Evolutionary conservation across 64 coral and sea anemone species (phyloP).

Genomic region (Cladopsammia gracilis): DNA sequence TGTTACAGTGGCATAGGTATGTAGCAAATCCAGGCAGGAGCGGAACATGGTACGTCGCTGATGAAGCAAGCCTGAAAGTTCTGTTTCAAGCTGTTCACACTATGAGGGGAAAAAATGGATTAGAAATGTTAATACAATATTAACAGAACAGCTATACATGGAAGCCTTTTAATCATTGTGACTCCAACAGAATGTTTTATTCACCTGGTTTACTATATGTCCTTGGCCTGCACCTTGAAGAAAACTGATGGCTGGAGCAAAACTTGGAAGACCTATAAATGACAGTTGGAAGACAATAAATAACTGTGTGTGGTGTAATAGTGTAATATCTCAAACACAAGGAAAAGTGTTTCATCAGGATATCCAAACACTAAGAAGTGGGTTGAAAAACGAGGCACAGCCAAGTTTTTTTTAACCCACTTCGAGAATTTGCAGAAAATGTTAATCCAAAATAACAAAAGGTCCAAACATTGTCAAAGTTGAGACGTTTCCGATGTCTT

Average conservation of each 20-base stretch:
- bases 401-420: too few relatives aligned
- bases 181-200: background rate
- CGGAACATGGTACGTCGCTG: slow-evolving; percentile 81
- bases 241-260: slow-evolving; percentile 96
- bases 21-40: slow-evolving; percentile 83
- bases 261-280: slow-evolving; percentile 88
- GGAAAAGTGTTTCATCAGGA: too few relatives aligned
- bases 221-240: slow-evolving; percentile 94
- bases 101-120: slow-evolving; percentile 4
- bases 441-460: background rate
- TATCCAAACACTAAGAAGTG: too few relatives aligned
- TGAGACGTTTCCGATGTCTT: too few relatives aligned
- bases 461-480: too few relatives aligned
- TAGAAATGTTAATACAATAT: background rate
- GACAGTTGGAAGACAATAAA: background rate
- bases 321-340: too few relatives aligned
- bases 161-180: too few relatives aligned
- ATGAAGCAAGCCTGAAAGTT: slow-evolving; percentile 86
- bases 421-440: too few relatives aligned
- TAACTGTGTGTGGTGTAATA: too few relatives aligned
- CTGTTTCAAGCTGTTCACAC: slow-evolving; percentile 98
- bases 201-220: slow-evolving; percentile 93
- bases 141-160: background rate
- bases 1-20: slow-evolving; percentile 91
- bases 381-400: too few relatives aligned